Conservation (phyloP, 2,888 invertebrate species). For the Diarsia dahlii region DNA sequence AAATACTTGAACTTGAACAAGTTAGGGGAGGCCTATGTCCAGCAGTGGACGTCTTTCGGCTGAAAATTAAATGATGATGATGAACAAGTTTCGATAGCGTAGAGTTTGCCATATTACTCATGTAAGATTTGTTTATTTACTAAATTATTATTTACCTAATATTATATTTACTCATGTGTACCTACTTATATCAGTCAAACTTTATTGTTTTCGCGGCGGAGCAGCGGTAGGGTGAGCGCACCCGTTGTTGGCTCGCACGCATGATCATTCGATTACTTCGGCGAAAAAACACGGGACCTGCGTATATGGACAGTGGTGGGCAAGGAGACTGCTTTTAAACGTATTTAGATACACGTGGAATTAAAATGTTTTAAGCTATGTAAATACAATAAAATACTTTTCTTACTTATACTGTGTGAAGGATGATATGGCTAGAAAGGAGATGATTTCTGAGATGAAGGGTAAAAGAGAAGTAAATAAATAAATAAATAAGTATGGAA, state of each 20-base stretch:
- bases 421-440: too few relatives aligned
- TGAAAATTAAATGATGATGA: too few relatives aligned
- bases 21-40: too few relatives aligned
- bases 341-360: neutral
- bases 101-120: too few relatives aligned
- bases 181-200: slow-evolving; percentile 32
- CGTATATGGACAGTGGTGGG: slow-evolving; percentile 59
- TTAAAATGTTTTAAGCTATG: neutral
- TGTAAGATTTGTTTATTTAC: neutral
- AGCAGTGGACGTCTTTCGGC: too few relatives aligned
- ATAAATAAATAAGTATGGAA: too few relatives aligned
- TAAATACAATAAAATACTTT: neutral
- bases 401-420: too few relatives aligned
- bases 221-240: slow-evolving; percentile 47
- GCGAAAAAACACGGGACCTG: slow-evolving; percentile 59
- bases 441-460: too few relatives aligned
- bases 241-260: slow-evolving; percentile 62
- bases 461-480: too few relatives aligned
- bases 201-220: slow-evolving; percentile 47
- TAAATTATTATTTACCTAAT: neutral
- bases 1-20: too few relatives aligned
- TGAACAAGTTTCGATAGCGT: too few relatives aligned
- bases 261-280: slow-evolving; percentile 66
- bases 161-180: slow-evolving; percentile 16
- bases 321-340: slow-evolving; percentile 36